Evolutionary conservation across 2,797 vertebrate genomes (phyloP).

Genomic region (Propithecus perrieri): DNA sequence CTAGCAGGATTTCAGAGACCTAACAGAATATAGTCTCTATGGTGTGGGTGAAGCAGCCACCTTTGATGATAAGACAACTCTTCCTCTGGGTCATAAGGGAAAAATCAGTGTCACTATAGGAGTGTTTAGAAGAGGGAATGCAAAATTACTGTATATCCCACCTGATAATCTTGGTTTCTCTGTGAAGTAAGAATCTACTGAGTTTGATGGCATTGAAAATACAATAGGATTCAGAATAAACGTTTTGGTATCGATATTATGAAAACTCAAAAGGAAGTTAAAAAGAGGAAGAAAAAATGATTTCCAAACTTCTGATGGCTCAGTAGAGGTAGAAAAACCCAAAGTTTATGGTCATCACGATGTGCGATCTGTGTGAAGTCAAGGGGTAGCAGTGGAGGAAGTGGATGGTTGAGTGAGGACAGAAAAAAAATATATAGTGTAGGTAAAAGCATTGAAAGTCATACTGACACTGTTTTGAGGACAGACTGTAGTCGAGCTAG

Average conservation of each 20-base stretch:
- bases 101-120: neutral
- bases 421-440: neutral
- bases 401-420: neutral
- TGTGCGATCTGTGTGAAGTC: neutral
- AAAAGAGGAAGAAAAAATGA: neutral
- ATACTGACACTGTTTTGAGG: neutral
- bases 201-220: neutral
- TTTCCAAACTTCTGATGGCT: neutral
- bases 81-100: neutral
- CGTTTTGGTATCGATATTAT: neutral
- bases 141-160: neutral
- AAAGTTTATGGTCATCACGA: neutral
- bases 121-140: neutral
- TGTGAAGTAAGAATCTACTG: neutral
- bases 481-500: neutral
- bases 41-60: neutral
- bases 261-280: conserved; percentile 30
- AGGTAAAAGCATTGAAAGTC: neutral
- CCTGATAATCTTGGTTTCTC: neutral
- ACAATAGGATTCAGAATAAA: conserved; percentile 4
- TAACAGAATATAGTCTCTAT: neutral
- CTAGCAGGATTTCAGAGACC: neutral
- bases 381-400: neutral
- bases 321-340: neutral
- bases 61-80: neutral